Base-by-base conservation (phyloP, 2,797 vertebrate genomes). In the Chaenodraco wilsoni region DNA sequence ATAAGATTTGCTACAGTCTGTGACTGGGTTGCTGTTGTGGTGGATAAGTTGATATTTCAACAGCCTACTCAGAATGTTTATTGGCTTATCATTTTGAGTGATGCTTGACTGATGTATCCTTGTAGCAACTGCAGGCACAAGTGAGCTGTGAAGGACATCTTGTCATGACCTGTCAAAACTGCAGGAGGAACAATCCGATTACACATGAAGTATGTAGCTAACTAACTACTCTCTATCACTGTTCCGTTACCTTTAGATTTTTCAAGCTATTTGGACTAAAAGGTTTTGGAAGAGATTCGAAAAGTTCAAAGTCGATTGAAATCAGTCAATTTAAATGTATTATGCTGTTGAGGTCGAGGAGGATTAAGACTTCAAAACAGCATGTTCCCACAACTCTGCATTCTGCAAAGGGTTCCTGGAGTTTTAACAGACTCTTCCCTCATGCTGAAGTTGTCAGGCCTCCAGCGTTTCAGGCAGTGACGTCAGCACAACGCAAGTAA, bases 401-500 rank as follows among this genome's bases (percentile, higher is more conserved):
- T 75, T 74, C 65, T 67, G 79, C 71, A 83, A 2, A 55, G 49
- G n/a, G 45, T 43, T 77, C 66, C 79, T 77, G 14, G 75, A 82
- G 69, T 59, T 69, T 63, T 56, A 66, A 69, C 69, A 79, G 65
- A 73, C 5, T 75, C 72, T 69, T 79, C 59, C 57, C 72, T 84
- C 72, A 78, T 71, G 74, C 77, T 74, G 67, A 77, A 83, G 78
- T 85, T 86, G 82, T 90, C 80, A 64, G 56, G 76, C 83, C 55
- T 72, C 77, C 50, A 84, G 79, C 51, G 51, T 51, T 65, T 84
- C 74, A 85, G 78, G 77, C 65, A 27, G 50, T 88, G 87, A 91
- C 82, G 84, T 92, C 86, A 84, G 75, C 33, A 65, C 59, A 79
- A 83, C 21, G 33, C 84, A 89, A 92, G 72, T 80, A 79, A 56